These are phyloP conservation scores for Hyperopisus bebe DNA, from an alignment of 2,113 vertebrate genomes.

Conservation along the genomic window DNA sequence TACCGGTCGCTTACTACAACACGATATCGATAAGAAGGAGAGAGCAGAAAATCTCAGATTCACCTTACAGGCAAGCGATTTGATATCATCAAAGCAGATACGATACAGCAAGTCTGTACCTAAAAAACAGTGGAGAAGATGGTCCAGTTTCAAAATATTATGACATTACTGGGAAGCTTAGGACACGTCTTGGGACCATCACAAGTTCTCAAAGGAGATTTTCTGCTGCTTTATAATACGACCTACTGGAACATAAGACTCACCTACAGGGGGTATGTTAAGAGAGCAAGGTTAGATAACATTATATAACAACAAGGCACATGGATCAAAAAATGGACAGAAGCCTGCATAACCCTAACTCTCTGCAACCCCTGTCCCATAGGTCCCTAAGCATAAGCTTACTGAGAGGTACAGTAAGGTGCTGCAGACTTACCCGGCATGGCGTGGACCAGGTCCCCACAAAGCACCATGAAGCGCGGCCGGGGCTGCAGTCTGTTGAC, in stretches of 20 bases:
- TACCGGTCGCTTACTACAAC: neutral
- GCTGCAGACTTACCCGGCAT: slow-evolving; percentile 75
- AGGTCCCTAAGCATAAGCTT: neutral
- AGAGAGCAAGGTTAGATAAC: neutral
- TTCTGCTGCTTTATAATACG: neutral
- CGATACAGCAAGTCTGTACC: neutral
- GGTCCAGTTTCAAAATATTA: neutral
- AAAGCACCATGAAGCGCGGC: slow-evolving; percentile 83
- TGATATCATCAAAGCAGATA: neutral
- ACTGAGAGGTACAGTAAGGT: neutral
- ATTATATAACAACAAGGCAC: neutral
- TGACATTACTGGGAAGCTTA: neutral
- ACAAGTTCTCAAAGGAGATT: neutral
- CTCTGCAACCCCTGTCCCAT: neutral
- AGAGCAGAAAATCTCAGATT: neutral
- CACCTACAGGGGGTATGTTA: neutral
- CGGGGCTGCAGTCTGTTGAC: slow-evolving; percentile 73
- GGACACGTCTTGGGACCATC: neutral
- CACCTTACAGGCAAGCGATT: neutral
- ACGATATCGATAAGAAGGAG: neutral
- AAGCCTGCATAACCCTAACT: neutral
- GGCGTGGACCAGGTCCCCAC: slow-evolving; percentile 86
- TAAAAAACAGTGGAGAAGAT: neutral
- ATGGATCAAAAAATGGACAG: neutral
- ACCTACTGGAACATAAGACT: neutral